phyloP scores from a whole-genome alignment of 2,113 vertebrate genomes.

The Pollimyrus isidori region DNA sequence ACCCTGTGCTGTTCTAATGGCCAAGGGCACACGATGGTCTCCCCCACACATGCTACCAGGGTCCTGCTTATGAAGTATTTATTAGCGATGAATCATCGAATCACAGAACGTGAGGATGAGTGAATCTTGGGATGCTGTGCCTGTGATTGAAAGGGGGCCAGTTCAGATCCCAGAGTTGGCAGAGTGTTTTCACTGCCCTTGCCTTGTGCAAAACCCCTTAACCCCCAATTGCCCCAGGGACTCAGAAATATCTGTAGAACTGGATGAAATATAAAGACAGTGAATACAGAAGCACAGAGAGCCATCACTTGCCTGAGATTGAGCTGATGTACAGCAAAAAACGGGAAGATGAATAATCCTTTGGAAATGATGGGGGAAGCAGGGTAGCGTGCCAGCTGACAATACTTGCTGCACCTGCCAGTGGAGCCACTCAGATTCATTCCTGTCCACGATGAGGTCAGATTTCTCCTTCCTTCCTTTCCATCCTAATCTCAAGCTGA shows the following conservation, averaged over 20 bases:
- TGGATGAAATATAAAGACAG: background rate
- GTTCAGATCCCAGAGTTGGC: background rate
- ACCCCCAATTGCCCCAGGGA: background rate
- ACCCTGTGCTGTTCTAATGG: background rate
- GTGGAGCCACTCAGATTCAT: background rate
- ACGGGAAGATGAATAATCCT: background rate
- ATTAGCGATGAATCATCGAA: background rate
- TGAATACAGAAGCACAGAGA: slow-evolving; percentile 9
- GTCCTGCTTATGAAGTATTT: background rate
- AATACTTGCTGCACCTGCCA: background rate
- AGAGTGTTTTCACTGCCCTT: background rate
- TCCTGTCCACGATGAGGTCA: background rate
- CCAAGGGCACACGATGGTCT: background rate
- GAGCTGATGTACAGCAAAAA: background rate
- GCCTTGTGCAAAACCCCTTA: background rate
- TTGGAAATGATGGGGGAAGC: background rate
- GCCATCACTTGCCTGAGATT: background rate
- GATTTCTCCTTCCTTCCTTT: background rate
- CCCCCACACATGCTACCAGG: background rate
- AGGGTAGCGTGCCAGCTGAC: background rate
- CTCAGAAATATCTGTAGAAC: background rate
- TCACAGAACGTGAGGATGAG: background rate
- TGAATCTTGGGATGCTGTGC: background rate
- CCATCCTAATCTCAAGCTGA: slow-evolving; percentile 1
- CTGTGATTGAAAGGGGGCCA: background rate